These are phyloP conservation scores for Euthynnus affinis DNA, from an alignment of 2,797 vertebrate genomes.

Conservation along the genomic window DNA sequence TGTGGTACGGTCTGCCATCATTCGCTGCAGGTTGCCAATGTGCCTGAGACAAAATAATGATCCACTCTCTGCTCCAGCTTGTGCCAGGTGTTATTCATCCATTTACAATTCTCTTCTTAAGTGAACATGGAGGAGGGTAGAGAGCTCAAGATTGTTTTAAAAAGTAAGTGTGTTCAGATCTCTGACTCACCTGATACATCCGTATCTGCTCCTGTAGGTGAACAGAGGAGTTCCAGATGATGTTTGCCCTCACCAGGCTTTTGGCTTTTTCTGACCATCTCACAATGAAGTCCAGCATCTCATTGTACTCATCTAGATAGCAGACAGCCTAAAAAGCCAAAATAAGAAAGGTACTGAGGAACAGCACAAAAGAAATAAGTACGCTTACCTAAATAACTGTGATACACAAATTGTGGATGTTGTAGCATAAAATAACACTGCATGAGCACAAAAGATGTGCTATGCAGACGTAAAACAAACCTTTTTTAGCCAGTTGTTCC, in stretches of 20 bases:
- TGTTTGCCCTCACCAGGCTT: slow-evolving; percentile 89
- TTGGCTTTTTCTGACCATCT: slow-evolving; percentile 97
- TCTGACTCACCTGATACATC: slow-evolving; percentile 90
- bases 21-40: too few relatives aligned
- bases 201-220: slow-evolving; percentile 95
- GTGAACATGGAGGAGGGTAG: neutral
- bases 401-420: neutral
- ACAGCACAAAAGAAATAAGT: neutral
- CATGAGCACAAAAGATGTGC: neutral
- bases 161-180: neutral
- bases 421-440: neutral
- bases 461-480: slow-evolving; percentile 72
- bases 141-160: neutral
- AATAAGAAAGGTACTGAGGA: slow-evolving; percentile 22
- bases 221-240: slow-evolving; percentile 94
- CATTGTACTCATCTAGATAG: slow-evolving; percentile 95
- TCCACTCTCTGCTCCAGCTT: neutral
- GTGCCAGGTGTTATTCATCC: neutral
- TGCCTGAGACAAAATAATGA: neutral
- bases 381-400: neutral
- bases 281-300: slow-evolving; percentile 92
- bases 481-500: slow-evolving; percentile 92
- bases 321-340: slow-evolving; percentile 87
- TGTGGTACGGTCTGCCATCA: neutral
- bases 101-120: neutral